These are phyloP conservation scores for Oostethus manadensis DNA, from an alignment of 2,113 vertebrate genomes.

Conservation along the genomic window DNA sequence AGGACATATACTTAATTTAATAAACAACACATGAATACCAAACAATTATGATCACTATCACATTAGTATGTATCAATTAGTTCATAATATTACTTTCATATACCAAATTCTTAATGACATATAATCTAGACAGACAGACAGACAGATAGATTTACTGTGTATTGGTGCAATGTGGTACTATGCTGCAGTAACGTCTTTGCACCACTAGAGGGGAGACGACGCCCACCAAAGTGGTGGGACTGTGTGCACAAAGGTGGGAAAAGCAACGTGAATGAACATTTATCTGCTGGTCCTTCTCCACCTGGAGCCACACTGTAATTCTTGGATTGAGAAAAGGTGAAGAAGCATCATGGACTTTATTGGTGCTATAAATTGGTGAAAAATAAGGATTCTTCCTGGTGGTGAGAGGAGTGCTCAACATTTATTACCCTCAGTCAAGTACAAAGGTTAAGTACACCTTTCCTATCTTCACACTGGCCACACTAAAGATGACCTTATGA, in stretches of 20 bases:
- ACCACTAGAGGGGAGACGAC: conserved; percentile 38
- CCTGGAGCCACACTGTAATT: conserved; percentile 59
- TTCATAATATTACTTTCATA: too few relatives aligned
- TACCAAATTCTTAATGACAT: too few relatives aligned
- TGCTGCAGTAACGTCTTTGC: conserved; percentile 16
- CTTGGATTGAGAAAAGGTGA: conserved; percentile 60
- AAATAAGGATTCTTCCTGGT: conserved; percentile 48
- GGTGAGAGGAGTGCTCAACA: neutral
- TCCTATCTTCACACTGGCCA: neutral
- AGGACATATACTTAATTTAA: too few relatives aligned
- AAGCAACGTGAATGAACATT: neutral
- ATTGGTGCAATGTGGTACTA: neutral
- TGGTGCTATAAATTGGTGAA: conserved; percentile 61
- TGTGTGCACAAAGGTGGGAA: too few relatives aligned
- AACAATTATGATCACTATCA: too few relatives aligned
- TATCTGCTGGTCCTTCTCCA: conserved; percentile 19
- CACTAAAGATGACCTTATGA: neutral
- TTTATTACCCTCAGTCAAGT: neutral
- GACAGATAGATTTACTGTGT: too few relatives aligned
- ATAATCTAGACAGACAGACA: too few relatives aligned
- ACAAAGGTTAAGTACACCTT: neutral
- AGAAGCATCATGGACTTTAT: conserved; percentile 56
- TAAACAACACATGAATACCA: too few relatives aligned
- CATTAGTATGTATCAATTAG: too few relatives aligned
- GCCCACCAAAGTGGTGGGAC: neutral